phyloP scores from a whole-genome alignment of 2,888 invertebrate species.

The Nymphalis polychloros region DNA sequence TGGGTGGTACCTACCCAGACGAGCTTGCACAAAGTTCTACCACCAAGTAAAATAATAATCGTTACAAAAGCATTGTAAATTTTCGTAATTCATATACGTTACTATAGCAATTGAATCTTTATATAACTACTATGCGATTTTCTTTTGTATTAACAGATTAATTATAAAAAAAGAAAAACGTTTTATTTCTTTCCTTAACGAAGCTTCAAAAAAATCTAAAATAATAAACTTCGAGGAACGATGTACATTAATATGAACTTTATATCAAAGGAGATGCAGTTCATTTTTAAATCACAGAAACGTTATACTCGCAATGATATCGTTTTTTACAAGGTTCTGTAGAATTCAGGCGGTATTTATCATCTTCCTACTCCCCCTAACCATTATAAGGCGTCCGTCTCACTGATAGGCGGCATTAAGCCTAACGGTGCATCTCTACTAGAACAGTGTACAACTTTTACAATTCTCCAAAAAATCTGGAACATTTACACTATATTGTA shows the following conservation, averaged over 20 bases:
- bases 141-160: neutral
- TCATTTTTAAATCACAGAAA: constrained; percentile 15
- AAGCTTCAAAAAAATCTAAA: neutral
- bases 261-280: constrained; percentile 12
- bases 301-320: constrained; percentile 22
- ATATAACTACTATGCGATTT: too few species aligned
- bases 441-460: neutral
- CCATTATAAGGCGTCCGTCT: constrained; percentile 2
- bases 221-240: neutral
- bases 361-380: constrained; percentile 9
- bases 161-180: neutral
- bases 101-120: too few species aligned
- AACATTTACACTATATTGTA: too few species aligned
- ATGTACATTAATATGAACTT: neutral
- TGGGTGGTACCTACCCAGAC: too few species aligned
- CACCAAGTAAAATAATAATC: too few species aligned
- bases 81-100: too few species aligned
- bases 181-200: neutral
- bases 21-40: too few species aligned
- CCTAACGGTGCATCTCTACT: neutral
- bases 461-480: neutral
- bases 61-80: too few species aligned
- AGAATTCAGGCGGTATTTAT: constrained; percentile 18
- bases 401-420: neutral
- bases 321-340: constrained; percentile 18